A percentile compares a stretch with the other conserved stretches of the same genome.
These are phyloP conservation scores for Myotis lucifugus DNA, from an alignment of 2,113 vertebrate species.

Conservation along the genomic window DNA sequence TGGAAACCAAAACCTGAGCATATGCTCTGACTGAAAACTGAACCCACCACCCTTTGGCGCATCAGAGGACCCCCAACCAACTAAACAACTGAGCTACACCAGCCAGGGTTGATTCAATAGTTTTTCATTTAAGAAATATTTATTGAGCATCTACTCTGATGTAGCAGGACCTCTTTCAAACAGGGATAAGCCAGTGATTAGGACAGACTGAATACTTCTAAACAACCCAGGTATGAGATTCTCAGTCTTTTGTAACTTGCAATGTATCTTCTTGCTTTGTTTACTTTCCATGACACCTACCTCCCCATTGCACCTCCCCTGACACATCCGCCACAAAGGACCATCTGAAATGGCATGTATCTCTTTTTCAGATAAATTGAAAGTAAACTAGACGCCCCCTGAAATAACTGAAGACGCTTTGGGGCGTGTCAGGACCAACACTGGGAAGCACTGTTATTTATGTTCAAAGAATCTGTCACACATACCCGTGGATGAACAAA, in stretches of 20 bases:
- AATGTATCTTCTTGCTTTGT: slow-evolving; percentile 1
- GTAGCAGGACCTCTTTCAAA: slow-evolving; percentile 16
- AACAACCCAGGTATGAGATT: neutral
- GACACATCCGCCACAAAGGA: slow-evolving; percentile 10
- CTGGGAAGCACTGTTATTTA: slow-evolving; percentile 35
- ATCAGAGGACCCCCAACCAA: neutral
- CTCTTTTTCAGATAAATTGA: slow-evolving; percentile 36
- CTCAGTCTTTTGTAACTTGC: neutral
- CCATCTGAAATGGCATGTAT: neutral
- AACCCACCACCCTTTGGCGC: neutral
- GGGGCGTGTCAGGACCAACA: slow-evolving; percentile 12
- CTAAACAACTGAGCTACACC: neutral
- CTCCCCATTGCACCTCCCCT: neutral
- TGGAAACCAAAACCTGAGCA: neutral
- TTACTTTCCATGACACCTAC: neutral
- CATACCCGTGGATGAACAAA: slow-evolving; percentile 46
- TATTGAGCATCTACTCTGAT: slow-evolving; percentile 30
- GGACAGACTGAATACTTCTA: neutral
- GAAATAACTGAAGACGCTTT: slow-evolving; percentile 50
- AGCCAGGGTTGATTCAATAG: neutral
- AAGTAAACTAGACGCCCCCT: slow-evolving; percentile 37
- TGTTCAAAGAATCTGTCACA: slow-evolving; percentile 58
- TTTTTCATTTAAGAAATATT: slow-evolving; percentile 26
- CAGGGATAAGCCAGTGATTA: slow-evolving; percentile 8
- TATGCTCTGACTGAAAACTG: neutral